These are phyloP conservation scores for Syngnathus rostellatus DNA, from an alignment of 2,797 vertebrate species.

Conservation along the genomic window DNA sequence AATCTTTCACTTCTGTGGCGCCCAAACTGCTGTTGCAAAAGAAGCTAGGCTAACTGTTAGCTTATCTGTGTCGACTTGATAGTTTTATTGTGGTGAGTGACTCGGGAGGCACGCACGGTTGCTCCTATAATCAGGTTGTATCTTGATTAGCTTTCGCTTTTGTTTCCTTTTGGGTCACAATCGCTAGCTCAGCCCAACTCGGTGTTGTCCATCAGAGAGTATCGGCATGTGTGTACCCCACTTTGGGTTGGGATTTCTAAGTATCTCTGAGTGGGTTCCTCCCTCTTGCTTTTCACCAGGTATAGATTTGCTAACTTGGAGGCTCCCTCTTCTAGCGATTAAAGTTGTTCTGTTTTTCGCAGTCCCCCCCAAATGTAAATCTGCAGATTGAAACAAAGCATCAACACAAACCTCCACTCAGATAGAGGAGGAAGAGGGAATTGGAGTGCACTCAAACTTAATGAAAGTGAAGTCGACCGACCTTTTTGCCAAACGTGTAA, in stretches of 20 bases:
- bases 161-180: background rate
- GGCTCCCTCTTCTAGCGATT: background rate
- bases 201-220: background rate
- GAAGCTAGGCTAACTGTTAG: no score
- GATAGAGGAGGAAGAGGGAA: constrained; percentile 12
- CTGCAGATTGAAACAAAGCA: constrained; percentile 3
- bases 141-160: background rate
- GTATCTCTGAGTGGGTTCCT: background rate
- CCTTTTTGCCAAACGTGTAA: constrained; percentile 45
- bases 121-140: no score
- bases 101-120: background rate
- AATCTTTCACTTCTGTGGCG: background rate
- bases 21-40: no score
- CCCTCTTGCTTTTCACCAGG: background rate
- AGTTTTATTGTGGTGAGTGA: background rate
- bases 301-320: background rate
- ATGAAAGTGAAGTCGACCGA: constrained; percentile 43
- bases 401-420: constrained; percentile 14
- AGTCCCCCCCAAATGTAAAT: constrained; percentile 24
- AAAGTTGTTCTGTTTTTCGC: constrained; percentile 27
- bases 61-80: background rate
- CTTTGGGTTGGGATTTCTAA: background rate
- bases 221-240: background rate
- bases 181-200: background rate
- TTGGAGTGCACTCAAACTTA: constrained; percentile 23